A percentile compares a stretch with the other conserved stretches of the same genome.
phyloP scores from a whole-genome alignment of 2,888 invertebrate species.

The Eupeodes luniger region DNA sequence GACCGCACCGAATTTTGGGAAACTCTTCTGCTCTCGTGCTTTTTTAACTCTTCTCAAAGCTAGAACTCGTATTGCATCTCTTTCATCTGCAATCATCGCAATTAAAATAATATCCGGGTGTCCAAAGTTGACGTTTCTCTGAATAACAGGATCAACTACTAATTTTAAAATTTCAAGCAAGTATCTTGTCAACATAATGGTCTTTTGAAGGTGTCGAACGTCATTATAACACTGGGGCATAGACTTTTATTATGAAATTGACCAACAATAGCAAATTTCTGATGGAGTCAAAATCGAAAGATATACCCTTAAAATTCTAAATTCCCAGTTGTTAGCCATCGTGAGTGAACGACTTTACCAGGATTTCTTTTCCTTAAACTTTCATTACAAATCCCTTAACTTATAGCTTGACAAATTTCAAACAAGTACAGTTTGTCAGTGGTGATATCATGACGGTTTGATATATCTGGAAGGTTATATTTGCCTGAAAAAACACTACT shows the following conservation, averaged over 20 bases:
- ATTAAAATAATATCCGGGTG: no score
- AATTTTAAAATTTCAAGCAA: background rate
- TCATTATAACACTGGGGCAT: background rate
- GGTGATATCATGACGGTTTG: no score
- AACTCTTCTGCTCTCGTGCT: background rate
- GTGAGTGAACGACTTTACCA: background rate
- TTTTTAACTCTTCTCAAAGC: background rate
- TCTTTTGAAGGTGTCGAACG: background rate
- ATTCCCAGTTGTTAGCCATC: background rate
- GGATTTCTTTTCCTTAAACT: background rate
- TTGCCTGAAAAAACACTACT: background rate
- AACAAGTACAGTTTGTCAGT: no score
- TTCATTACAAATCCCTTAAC: background rate
- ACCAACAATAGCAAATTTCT: background rate
- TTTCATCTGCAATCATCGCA: background rate
- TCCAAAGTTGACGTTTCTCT: background rate
- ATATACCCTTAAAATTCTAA: background rate
- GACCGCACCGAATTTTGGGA: background rate
- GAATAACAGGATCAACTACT: background rate
- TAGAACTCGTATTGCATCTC: background rate
- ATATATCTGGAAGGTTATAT: no score
- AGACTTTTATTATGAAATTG: conserved; percentile 2
- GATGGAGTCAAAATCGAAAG: background rate
- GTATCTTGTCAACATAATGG: background rate
- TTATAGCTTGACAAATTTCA: no score